Percentiles rank a stretch among this genome's conserved stretches.
Conservation (phyloP, 1,140 invertebrate genomes). For the Pseudoatta argentina region DNA sequence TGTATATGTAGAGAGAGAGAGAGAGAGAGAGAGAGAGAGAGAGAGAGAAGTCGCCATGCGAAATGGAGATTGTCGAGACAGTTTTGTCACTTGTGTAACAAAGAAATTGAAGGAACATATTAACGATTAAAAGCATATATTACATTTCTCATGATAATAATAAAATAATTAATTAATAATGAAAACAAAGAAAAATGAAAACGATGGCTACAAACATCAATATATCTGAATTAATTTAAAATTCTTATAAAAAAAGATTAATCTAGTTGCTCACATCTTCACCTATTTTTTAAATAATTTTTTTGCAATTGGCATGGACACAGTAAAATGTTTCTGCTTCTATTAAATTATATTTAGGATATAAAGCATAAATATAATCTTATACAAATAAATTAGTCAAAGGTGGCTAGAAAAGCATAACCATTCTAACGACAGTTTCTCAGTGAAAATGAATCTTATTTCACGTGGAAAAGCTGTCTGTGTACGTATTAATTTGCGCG, state of each 20-base stretch:
- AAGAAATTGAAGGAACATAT: neutral
- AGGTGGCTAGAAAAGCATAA: neutral
- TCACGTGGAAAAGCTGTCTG: neutral
- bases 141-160: neutral
- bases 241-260: neutral
- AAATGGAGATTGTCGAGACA: slow-evolving; percentile 38
- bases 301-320: neutral
- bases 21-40: too few relatives aligned
- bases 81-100: slow-evolving; percentile 19
- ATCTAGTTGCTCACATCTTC: neutral
- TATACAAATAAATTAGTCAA: neutral
- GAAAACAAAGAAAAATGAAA: neutral
- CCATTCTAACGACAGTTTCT: neutral
- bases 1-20: too few relatives aligned
- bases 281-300: neutral
- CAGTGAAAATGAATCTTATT: slow-evolving; percentile 50
- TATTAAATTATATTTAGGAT: neutral
- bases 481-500: slow-evolving; percentile 45
- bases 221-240: neutral
- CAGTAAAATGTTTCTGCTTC: neutral
- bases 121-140: neutral
- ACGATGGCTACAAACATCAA: neutral
- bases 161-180: neutral
- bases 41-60: slow-evolving; percentile 12
- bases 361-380: neutral